A percentile compares a stretch with the other conserved stretches of the same genome.
Evolutionary conservation across 2,113 vertebrate species (phyloP).

Genomic region (Athene noctua): DNA sequence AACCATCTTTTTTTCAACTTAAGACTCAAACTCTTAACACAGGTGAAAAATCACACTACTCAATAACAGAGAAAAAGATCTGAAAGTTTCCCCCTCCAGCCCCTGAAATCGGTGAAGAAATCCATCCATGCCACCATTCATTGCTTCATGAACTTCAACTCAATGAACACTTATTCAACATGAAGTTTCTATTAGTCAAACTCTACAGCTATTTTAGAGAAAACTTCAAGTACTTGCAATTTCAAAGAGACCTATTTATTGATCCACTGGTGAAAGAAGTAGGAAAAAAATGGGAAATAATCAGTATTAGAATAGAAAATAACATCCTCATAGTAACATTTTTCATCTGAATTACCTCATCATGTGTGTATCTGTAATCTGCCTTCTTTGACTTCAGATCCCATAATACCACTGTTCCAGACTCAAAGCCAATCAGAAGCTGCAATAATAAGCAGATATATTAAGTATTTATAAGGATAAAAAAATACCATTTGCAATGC

Average conservation of each 20-base stretch:
- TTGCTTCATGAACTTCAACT: neutral
- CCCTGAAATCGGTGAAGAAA: neutral
- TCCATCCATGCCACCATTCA: neutral
- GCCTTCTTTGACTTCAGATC: conserved; percentile 99
- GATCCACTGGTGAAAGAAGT: neutral
- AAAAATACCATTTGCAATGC: conserved; percentile 11
- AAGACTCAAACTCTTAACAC: neutral
- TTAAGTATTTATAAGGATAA: neutral
- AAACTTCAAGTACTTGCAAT: neutral
- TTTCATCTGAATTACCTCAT: conserved; percentile 83
- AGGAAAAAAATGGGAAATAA: neutral
- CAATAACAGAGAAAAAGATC: neutral
- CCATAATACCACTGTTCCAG: conserved; percentile 95
- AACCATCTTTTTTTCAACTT: neutral
- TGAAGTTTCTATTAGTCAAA: neutral
- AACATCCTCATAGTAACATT: neutral
- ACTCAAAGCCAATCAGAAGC: conserved; percentile 98
- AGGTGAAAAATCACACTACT: neutral
- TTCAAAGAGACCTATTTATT: neutral
- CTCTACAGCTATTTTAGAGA: neutral
- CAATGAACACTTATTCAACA: neutral
- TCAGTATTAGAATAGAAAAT: neutral
- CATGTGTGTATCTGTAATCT: conserved; percentile 96
- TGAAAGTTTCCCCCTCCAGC: neutral
- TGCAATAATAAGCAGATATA: conserved; percentile 69